Conservation (phyloP, 2,797 vertebrate genomes). For the Botia almorhae region DNA sequence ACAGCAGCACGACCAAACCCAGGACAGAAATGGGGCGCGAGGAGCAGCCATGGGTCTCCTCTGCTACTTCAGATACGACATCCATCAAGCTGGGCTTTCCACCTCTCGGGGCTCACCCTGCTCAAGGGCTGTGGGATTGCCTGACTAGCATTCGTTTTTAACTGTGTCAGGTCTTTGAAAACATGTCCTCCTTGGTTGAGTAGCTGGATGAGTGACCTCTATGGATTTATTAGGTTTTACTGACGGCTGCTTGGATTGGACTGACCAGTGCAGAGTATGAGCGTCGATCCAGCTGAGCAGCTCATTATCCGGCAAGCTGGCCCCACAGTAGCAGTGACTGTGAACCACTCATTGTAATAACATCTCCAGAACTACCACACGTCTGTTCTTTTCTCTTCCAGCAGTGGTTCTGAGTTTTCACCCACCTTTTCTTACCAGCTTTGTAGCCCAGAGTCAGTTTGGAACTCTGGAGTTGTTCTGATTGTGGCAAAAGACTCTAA, state of each 20-base stretch:
- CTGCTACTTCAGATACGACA: constrained; percentile 15
- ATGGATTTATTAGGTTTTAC: constrained; percentile 41
- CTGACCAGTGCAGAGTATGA: neutral
- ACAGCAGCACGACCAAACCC: constrained; percentile 23
- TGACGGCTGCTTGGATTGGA: constrained; percentile 16
- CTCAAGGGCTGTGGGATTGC: constrained; percentile 13
- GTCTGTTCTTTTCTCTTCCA: constrained; percentile 22
- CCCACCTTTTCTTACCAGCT: constrained; percentile 17
- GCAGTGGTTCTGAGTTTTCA: constrained; percentile 28
- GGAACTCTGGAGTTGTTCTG: constrained; percentile 6
- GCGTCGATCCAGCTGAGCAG: constrained; percentile 35
- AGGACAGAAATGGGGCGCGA: constrained; percentile 19
- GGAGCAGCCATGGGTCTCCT: constrained; percentile 1
- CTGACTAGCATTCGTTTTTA: constrained; percentile 17
- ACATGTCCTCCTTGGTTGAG: constrained; percentile 27
- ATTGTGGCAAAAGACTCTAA: no score
- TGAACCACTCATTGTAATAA: constrained; percentile 53
- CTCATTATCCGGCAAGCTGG: constrained; percentile 51
- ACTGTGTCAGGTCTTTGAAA: constrained; percentile 22
- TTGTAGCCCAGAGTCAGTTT: neutral
- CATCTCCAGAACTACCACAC: constrained; percentile 28
- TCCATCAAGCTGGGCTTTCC: constrained; percentile 18
- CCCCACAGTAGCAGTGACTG: constrained; percentile 23
- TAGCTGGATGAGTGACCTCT: constrained; percentile 29
- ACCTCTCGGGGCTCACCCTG: constrained; percentile 5